Conservation (phyloP, 2,113 vertebrate genomes). For the Chloebia gouldiae region DNA sequence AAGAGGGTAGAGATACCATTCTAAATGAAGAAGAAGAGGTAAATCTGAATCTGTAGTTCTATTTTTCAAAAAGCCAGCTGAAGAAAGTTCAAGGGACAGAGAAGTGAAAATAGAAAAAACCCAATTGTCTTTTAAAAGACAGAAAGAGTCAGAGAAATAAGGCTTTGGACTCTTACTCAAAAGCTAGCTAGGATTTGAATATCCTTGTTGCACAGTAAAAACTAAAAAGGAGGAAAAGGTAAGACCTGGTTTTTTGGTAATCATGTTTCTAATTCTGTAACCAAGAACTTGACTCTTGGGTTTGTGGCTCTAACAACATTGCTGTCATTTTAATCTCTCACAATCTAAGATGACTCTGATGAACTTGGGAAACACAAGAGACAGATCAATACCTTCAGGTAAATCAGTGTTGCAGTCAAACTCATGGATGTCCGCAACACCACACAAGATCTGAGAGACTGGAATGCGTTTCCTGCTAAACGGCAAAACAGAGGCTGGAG, state of each 20-base stretch:
- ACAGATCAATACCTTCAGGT: not conserved
- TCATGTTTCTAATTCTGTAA: not conserved
- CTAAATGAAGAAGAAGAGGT: not conserved
- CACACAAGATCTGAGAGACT: not conserved
- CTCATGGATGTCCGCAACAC: not conserved
- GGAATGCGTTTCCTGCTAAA: not conserved
- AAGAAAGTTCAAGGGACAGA: not conserved
- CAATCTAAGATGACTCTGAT: not conserved
- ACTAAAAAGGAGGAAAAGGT: not conserved
- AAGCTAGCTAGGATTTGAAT: not conserved
- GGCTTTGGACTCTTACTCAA: not conserved
- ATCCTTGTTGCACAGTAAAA: not conserved
- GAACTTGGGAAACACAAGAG: not conserved
- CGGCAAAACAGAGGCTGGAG: not conserved
- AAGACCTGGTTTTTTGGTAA: not conserved
- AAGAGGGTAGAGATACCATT: not conserved
- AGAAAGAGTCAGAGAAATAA: not conserved
- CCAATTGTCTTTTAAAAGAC: not conserved
- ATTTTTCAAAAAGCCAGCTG: not conserved
- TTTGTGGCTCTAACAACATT: not conserved
- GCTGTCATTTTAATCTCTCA: not conserved
- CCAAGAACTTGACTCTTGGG: not conserved
- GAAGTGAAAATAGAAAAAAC: not conserved
- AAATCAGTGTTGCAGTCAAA: not conserved
- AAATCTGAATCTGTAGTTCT: not conserved